Percentiles rank a stretch among this genome's conserved stretches.
phyloP scores from a whole-genome alignment of 1,140 invertebrate genomes.

The Atta colombica region DNA sequence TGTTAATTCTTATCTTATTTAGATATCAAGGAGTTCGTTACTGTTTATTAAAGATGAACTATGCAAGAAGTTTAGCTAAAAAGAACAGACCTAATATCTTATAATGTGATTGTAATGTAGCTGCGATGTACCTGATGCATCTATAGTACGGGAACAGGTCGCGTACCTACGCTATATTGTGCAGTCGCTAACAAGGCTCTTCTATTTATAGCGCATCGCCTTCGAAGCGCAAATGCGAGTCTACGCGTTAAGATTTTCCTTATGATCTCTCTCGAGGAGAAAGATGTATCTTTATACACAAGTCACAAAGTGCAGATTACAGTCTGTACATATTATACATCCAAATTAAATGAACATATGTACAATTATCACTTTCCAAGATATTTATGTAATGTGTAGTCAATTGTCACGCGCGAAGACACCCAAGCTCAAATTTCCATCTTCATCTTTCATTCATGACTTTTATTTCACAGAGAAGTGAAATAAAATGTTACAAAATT shows the following conservation, averaged over 20 bases:
- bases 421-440: not conserved
- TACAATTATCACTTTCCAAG: not conserved
- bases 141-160: not conserved
- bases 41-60: too few relatives aligned
- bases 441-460: not conserved
- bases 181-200: constrained; percentile 45
- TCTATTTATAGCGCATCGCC: constrained; percentile 43
- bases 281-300: not conserved
- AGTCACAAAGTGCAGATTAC: not conserved
- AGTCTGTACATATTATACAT: too few relatives aligned
- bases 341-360: not conserved
- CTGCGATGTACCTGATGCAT: constrained; percentile 12
- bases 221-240: constrained; percentile 18
- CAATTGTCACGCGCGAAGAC: not conserved
- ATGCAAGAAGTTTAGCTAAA: too few relatives aligned
- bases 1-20: too few relatives aligned
- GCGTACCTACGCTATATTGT: not conserved
- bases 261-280: not conserved
- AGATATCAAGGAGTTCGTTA: too few relatives aligned
- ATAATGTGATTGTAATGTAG: constrained; percentile 12
- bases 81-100: not conserved
- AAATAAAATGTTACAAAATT: not conserved
- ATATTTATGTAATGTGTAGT: not conserved
- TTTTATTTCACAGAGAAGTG: not conserved
- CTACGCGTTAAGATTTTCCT: constrained; percentile 25